Percentiles rank a stretch among this genome's conserved stretches.
Evolutionary conservation across 2,797 vertebrate species (phyloP).

Genomic region (Paratrypauchen microcephalus): DNA sequence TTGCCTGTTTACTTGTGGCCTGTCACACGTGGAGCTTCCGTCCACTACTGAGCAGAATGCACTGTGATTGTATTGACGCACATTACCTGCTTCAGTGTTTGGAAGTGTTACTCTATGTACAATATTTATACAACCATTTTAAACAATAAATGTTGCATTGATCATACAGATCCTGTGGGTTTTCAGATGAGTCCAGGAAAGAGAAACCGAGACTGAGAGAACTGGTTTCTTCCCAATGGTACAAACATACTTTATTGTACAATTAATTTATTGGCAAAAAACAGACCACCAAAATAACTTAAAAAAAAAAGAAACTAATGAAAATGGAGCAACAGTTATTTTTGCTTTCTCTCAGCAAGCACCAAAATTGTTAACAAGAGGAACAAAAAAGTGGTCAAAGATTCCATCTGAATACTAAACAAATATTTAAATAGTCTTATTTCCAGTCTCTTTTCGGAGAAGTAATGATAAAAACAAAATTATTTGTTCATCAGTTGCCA

Average conservation of each 20-base stretch:
- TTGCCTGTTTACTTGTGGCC: slow-evolving; percentile 35
- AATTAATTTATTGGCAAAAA: slow-evolving; percentile 86
- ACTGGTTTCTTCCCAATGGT: slow-evolving; percentile 72
- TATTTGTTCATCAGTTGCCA: slow-evolving; percentile 79
- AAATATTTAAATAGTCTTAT: slow-evolving; percentile 79
- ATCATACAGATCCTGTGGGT: slow-evolving; percentile 10
- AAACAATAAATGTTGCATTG: slow-evolving; percentile 68
- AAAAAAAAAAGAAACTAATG: slow-evolving; percentile 72
- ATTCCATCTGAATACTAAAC: slow-evolving; percentile 77
- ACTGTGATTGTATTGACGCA: slow-evolving; percentile 62
- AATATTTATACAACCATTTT: slow-evolving; percentile 51
- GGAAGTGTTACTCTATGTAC: slow-evolving; percentile 43
- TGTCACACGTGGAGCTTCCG: slow-evolving; percentile 54
- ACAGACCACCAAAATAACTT: slow-evolving; percentile 79
- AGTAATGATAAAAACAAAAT: slow-evolving; percentile 68
- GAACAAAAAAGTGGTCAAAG: slow-evolving; percentile 79
- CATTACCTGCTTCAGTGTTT: slow-evolving; percentile 50
- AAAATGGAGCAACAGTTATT: slow-evolving; percentile 80
- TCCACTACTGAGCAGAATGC: slow-evolving; percentile 51
- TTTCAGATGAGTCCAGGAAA: neutral
- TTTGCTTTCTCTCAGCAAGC: slow-evolving; percentile 81
- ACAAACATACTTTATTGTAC: slow-evolving; percentile 88
- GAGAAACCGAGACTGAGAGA: slow-evolving; percentile 19
- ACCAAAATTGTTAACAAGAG: slow-evolving; percentile 78
- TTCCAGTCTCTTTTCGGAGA: slow-evolving; percentile 76